Percentiles rank a stretch among this genome's conserved stretches.
These are phyloP conservation scores for Sebastes jordani DNA, from an alignment of 2,797 vertebrate genomes.

Conservation along the genomic window DNA sequence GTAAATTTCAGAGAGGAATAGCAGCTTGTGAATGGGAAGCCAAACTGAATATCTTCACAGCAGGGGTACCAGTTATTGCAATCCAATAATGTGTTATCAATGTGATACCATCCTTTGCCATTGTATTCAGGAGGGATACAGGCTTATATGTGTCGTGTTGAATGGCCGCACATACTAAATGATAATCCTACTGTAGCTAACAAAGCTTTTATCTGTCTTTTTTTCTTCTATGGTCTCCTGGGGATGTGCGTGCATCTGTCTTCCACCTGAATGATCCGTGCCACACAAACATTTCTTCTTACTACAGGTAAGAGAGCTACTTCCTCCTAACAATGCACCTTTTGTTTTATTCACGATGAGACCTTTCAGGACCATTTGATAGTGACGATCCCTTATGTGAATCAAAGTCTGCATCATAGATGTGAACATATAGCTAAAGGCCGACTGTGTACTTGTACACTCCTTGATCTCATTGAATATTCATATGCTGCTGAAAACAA, in stretches of 20 bases:
- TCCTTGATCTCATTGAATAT: conserved; percentile 58
- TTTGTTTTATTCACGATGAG: neutral
- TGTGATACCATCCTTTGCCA: neutral
- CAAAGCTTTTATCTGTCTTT: conserved; percentile 26
- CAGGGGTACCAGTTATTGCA: neutral
- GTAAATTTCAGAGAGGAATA: neutral
- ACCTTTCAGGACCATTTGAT: conserved; percentile 14
- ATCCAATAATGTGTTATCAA: neutral
- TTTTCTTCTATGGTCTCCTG: conserved; percentile 13
- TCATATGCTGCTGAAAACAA: conserved; percentile 59
- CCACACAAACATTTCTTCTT: neutral
- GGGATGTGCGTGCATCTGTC: neutral
- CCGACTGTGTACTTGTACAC: conserved; percentile 37
- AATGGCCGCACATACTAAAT: neutral
- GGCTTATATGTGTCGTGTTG: neutral
- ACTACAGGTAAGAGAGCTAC: conserved; percentile 63
- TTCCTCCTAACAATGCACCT: neutral
- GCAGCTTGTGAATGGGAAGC: neutral
- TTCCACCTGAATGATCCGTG: neutral
- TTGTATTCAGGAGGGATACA: neutral
- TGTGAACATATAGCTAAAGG: conserved; percentile 14
- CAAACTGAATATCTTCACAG: neutral
- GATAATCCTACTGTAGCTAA: conserved; percentile 26
- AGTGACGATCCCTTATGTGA: conserved; percentile 10
- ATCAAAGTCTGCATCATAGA: conserved; percentile 38